Percentiles rank a stretch among this genome's conserved stretches.
Conservation (phyloP, 2,113 vertebrate species). For the Daboia siamensis region DNA sequence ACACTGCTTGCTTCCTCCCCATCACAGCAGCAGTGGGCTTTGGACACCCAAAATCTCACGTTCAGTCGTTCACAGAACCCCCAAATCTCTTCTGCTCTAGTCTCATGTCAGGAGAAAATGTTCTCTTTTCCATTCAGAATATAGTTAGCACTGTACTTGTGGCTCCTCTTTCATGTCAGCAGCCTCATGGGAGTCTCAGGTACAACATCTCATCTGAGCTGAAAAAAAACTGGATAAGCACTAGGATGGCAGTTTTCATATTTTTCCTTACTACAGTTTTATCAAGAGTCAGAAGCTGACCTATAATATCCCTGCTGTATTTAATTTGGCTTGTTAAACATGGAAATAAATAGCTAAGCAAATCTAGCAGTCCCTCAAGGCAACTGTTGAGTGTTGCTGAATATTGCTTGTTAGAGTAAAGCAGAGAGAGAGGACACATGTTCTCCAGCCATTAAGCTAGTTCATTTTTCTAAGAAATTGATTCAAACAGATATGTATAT, state of each 20-base stretch:
- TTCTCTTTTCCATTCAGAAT: neutral
- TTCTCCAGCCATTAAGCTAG: neutral
- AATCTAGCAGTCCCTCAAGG: neutral
- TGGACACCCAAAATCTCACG: neutral
- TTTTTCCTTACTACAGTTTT: neutral
- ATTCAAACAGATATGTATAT: neutral
- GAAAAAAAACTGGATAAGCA: neutral
- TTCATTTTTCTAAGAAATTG: neutral
- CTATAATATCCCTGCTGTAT: neutral
- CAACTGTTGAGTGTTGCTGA: neutral
- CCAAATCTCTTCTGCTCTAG: neutral
- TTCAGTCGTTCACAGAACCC: neutral
- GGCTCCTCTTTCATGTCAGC: neutral
- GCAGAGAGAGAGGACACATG: neutral
- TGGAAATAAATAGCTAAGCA: neutral
- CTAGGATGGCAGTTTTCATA: neutral
- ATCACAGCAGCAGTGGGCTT: neutral
- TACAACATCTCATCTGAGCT: neutral
- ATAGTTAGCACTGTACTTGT: neutral
- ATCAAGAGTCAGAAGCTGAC: neutral
- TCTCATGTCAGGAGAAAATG: neutral
- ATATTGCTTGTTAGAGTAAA: neutral
- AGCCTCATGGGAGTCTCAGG: neutral
- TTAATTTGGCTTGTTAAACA: neutral
- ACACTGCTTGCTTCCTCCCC: neutral